Evolutionary conservation across 2,888 invertebrate species (phyloP).

Genomic region (Hyppa rectilinea): DNA sequence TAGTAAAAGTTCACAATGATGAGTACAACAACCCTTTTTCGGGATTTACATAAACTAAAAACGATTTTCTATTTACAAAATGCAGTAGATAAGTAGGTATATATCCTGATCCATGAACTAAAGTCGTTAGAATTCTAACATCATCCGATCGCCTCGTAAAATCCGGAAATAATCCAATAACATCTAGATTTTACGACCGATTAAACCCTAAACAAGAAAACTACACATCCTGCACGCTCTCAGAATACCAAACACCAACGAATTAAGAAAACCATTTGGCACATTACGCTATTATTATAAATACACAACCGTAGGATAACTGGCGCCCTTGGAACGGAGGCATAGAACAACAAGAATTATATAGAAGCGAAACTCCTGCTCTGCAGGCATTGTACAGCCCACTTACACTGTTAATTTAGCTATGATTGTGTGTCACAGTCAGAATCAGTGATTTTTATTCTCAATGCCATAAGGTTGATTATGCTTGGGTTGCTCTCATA

Average conservation of each 20-base stretch:
- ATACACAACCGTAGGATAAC: constrained; percentile 25
- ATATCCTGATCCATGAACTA: constrained; percentile 12
- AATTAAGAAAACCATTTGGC: constrained; percentile 36
- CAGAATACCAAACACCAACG: constrained; percentile 32
- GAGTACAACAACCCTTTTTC: too few species aligned
- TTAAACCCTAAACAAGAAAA: constrained; percentile 30
- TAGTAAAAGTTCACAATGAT: too few species aligned
- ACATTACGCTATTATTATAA: constrained; percentile 40
- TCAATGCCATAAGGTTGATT: too few species aligned
- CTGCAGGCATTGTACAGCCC: background rate
- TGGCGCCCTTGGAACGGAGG: constrained; percentile 24
- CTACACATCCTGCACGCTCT: constrained; percentile 18
- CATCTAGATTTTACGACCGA: constrained; percentile 48
- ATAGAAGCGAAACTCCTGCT: background rate
- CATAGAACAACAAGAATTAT: constrained; percentile 2
- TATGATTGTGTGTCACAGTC: too few species aligned
- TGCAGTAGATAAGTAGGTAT: too few species aligned
- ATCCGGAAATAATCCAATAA: constrained; percentile 33
- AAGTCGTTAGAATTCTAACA: constrained; percentile 3
- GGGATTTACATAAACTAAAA: too few species aligned
- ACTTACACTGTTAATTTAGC: too few species aligned
- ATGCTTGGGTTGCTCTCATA: too few species aligned
- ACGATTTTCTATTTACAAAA: too few species aligned
- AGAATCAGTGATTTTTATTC: too few species aligned
- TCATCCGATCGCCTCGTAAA: constrained; percentile 34